phyloP scores from a whole-genome alignment of 92 coral and sea anemone genomes.

The Plumapathes pennacea region DNA sequence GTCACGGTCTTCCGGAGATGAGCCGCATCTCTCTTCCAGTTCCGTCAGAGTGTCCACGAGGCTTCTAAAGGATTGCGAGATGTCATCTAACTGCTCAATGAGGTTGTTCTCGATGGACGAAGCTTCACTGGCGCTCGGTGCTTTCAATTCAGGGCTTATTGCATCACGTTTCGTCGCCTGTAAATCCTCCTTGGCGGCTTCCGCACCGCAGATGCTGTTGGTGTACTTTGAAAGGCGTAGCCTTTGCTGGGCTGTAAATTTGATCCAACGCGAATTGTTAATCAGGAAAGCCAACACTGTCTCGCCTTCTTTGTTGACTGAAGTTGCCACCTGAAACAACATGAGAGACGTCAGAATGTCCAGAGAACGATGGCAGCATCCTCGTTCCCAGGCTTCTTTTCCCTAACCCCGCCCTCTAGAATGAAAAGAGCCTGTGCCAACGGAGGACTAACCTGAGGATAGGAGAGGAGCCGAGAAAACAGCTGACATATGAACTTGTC shows the following conservation, averaged over 20 bases:
- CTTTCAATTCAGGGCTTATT: constrained; percentile 5
- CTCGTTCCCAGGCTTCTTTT: neutral
- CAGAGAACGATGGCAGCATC: neutral
- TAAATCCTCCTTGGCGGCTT: too few species aligned
- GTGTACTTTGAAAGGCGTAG: constrained; percentile 60
- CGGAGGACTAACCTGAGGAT: constrained; percentile 54
- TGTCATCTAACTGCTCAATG: constrained; percentile 79
- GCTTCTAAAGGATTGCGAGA: constrained; percentile 74
- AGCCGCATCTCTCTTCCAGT: constrained; percentile 50
- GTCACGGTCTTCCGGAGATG: too few species aligned
- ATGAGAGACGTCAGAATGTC: neutral
- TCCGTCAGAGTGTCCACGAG: constrained; percentile 77
- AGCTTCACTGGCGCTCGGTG: constrained; percentile 12
- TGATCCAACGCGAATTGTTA: constrained; percentile 82
- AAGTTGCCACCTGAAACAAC: constrained; percentile 61
- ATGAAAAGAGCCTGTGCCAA: neutral
- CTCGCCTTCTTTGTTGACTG: constrained; percentile 66
- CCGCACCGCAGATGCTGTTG: constrained; percentile 51
- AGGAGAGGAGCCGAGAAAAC: constrained; percentile 64
- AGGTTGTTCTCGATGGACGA: constrained; percentile 67
- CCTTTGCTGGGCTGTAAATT: constrained; percentile 53
- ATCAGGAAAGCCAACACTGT: constrained; percentile 77
- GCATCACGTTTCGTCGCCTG: constrained; percentile 27
- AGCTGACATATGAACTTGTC: constrained; percentile 66
- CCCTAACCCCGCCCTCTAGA: neutral